Percentiles rank a stretch among this genome's conserved stretches.
These are phyloP conservation scores for Mimas tiliae DNA, from an alignment of 2,888 invertebrate species.

Conservation along the genomic window DNA sequence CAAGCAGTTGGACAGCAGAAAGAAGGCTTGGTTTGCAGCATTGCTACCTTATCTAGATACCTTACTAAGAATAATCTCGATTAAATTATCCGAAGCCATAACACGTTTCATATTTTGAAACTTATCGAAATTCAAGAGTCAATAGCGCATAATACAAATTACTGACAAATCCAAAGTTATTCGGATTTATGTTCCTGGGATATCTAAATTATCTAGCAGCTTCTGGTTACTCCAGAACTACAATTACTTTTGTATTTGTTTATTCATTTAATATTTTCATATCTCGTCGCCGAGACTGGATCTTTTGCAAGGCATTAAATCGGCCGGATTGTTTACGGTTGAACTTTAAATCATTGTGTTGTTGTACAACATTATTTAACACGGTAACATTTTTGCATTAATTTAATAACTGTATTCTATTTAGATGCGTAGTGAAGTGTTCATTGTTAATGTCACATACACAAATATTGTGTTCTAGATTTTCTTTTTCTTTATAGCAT, in stretches of 20 bases:
- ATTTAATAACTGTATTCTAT: conserved; percentile 6
- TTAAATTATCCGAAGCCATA: too few species aligned
- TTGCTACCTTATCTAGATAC: too few species aligned
- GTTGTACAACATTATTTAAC: conserved; percentile 14
- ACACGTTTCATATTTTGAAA: too few species aligned
- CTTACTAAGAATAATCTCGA: too few species aligned
- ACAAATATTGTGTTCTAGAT: too few species aligned
- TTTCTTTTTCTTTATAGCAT: too few species aligned
- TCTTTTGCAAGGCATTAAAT: conserved; percentile 20
- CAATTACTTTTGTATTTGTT: conserved; percentile 22
- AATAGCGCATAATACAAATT: neutral
- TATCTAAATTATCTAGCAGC: neutral
- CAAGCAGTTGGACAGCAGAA: too few species aligned
- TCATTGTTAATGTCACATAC: neutral
- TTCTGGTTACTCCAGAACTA: conserved; percentile 12
- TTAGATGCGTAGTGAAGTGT: neutral
- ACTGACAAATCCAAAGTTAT: neutral
- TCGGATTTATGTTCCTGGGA: neutral
- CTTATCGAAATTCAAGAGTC: neutral
- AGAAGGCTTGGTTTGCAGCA: too few species aligned
- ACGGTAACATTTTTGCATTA: conserved; percentile 15
- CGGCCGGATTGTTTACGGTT: conserved; percentile 12
- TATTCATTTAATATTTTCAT: conserved; percentile 15
- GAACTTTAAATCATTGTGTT: conserved; percentile 21
- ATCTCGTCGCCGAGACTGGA: conserved; percentile 7